Evolutionary conservation across 2,797 vertebrate species (phyloP).

Genomic region (Tapera naevia): DNA sequence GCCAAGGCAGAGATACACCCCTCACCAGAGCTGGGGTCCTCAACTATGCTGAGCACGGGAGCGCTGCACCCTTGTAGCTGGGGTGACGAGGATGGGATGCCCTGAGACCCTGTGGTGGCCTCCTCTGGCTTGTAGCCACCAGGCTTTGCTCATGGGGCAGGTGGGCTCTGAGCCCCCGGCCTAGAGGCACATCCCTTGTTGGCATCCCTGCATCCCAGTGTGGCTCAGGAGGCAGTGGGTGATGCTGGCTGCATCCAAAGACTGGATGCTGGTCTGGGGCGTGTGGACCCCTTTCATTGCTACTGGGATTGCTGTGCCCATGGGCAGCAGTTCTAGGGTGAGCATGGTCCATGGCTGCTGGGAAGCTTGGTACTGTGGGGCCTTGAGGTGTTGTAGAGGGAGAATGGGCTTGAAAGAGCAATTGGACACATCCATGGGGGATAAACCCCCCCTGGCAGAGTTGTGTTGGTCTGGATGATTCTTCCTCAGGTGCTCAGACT

Average conservation of each 20-base stretch:
- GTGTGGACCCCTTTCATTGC: accelerated
- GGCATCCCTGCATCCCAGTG: accelerated
- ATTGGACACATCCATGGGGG: neutral
- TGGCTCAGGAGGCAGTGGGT: accelerated
- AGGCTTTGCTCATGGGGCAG: accelerated
- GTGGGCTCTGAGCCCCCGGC: neutral
- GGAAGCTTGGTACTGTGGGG: neutral
- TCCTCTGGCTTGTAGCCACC: accelerated
- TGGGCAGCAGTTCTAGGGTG: accelerated
- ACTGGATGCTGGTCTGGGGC: accelerated
- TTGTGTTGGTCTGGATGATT: neutral
- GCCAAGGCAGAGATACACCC: accelerated
- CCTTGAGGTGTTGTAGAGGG: accelerated
- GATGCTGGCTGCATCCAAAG: neutral
- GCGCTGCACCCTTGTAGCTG: accelerated
- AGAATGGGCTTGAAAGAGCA: neutral
- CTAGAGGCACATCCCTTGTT: accelerated
- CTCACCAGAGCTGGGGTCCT: neutral
- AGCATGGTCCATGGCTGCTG: accelerated
- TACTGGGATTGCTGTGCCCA: neutral
- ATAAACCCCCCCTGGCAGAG: neutral
- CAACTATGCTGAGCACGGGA: accelerated
- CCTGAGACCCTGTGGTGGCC: accelerated
- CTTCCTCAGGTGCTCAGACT: neutral
- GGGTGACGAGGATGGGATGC: neutral